Evolutionary conservation across 2,113 vertebrate genomes (phyloP), one percentile per base, ranked within the genome.

Genomic region (Epinephelus fuscoguttatus): DNA sequence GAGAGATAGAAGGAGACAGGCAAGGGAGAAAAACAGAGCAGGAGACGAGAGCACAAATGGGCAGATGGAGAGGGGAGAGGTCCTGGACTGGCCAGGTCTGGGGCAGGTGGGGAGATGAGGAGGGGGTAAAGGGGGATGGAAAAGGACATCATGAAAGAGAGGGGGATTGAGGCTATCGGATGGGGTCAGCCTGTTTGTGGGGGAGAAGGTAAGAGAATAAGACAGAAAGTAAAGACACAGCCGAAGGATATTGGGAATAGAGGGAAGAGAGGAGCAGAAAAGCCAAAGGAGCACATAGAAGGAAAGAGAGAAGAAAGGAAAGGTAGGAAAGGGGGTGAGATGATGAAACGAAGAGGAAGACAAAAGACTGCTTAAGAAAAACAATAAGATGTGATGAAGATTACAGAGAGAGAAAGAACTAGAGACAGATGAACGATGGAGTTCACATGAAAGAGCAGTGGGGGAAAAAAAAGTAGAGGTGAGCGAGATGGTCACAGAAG

Each of bases 401-500:
- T 30, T 30, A 30, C 4, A 30, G 81, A 42, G 0, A 0, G 45
- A 30, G 13, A 70, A 45, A 17, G 1, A 69, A 69, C 23, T 10
- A 60, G 15, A 61, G 47, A 78, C 19, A n/a, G 52, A 73, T 78
- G 50, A 80, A 61, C 1, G 15, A 85, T 64, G 4, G 18, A 55
- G 30, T 72, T 61, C 13, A 53, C 21, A 59, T n/a, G 53, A 75
- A 62, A 17, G 2, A 66, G 63, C 50, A 79, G 53, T n/a, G 14
- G 17, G 59, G 47, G 30, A 5, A 30, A 10, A 73, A 69, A 56
- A 62, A 53, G 73, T 6, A 55, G 30, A 70, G 81, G 52, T 69
- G 78, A 84, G 82, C 15, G 23, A 69, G 72, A 53, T 86, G 81
- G 88, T 82, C 92, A 88, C 89, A 88, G 82, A 93, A 91, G 80